phyloP scores from a whole-genome alignment of 1,140 invertebrate genomes.

The Papilio aristodemus region DNA sequence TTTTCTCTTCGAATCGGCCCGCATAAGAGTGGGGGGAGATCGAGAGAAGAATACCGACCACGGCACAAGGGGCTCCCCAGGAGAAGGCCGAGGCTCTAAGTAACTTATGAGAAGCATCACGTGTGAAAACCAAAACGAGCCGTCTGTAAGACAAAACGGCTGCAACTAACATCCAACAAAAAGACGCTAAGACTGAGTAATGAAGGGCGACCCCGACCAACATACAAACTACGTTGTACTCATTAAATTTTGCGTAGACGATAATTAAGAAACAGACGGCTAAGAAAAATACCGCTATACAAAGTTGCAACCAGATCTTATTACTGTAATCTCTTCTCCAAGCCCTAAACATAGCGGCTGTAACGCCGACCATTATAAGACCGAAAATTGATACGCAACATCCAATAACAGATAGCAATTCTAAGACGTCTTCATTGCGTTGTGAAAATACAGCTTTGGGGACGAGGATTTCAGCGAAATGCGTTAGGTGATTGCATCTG shows the following conservation, averaged over 20 bases:
- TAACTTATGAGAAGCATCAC: constrained; percentile 74
- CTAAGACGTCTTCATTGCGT: constrained; percentile 55
- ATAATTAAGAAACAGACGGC: constrained; percentile 65
- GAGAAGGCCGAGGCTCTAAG: constrained; percentile 73
- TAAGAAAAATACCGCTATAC: constrained; percentile 66
- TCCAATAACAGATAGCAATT: constrained; percentile 70
- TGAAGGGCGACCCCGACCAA: constrained; percentile 69
- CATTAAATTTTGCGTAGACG: constrained; percentile 58
- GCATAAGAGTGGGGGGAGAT: constrained; percentile 64
- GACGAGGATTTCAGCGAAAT: constrained; percentile 77
- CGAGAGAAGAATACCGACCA: constrained; percentile 70
- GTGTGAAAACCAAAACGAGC: constrained; percentile 72
- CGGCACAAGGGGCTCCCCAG: constrained; percentile 67
- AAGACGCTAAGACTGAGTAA: constrained; percentile 74
- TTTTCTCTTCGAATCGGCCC: constrained; percentile 59
- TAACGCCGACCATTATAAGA: constrained; percentile 67
- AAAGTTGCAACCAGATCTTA: constrained; percentile 79
- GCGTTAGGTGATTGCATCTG: constrained; percentile 76
- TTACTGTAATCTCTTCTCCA: constrained; percentile 79
- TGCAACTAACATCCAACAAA: constrained; percentile 80
- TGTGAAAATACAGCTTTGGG: constrained; percentile 59
- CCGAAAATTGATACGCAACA: constrained; percentile 75
- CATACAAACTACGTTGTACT: constrained; percentile 63
- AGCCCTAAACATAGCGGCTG: constrained; percentile 69
- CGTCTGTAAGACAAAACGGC: constrained; percentile 75